Conservation (phyloP, 2,113 vertebrate species). For the Isurus oxyrinchus region DNA sequence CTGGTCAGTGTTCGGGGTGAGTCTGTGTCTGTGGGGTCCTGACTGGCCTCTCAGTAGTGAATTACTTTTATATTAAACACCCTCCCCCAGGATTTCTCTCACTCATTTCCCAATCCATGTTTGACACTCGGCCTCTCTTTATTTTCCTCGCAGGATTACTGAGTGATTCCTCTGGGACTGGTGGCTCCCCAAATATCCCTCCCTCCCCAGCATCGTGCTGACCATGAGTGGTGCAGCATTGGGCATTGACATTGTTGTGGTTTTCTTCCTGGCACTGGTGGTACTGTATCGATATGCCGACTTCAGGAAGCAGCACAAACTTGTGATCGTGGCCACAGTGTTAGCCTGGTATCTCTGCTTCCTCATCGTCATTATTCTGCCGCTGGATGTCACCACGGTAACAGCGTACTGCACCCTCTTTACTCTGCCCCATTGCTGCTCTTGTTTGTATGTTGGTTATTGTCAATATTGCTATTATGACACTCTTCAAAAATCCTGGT, state of each 20-base stretch:
- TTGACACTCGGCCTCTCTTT: too few species aligned
- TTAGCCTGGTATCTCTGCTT: constrained; percentile 94
- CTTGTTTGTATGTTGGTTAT: constrained; percentile 1
- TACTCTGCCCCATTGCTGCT: not conserved
- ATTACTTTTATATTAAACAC: too few species aligned
- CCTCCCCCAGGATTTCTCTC: too few species aligned
- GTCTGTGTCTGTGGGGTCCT: too few species aligned
- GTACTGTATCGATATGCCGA: constrained; percentile 86
- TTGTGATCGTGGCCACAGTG: constrained; percentile 82
- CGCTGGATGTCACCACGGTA: constrained; percentile 91
- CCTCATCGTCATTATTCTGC: constrained; percentile 87
- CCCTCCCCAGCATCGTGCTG: not conserved
- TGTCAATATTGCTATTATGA: not conserved
- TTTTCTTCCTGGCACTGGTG: constrained; percentile 82
- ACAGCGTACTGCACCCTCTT: constrained; percentile 39
- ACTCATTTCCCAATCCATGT: too few species aligned
- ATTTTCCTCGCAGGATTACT: too few species aligned
- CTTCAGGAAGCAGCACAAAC: constrained; percentile 76
- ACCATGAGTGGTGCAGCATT: constrained; percentile 77
- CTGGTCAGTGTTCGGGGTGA: too few species aligned
- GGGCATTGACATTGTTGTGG: constrained; percentile 76
- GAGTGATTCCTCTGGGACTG: too few species aligned
- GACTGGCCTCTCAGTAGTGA: too few species aligned
- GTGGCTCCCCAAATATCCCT: not conserved
- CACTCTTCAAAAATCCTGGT: not conserved